These are phyloP conservation scores for Drosophila macrospina DNA, from an alignment of 2,888 invertebrate genomes.

Conservation along the genomic window DNA sequence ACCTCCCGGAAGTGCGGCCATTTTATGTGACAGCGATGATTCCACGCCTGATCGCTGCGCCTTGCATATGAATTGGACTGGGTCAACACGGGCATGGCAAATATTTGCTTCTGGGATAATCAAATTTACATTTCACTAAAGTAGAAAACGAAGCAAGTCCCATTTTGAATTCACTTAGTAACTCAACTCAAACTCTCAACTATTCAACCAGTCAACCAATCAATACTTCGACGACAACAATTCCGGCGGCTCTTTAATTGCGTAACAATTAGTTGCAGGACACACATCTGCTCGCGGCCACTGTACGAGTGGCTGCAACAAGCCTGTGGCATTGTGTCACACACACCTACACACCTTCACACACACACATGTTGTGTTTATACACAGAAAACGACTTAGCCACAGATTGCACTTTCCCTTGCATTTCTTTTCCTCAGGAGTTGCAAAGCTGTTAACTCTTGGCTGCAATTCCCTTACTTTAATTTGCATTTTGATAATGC, in stretches of 20 bases:
- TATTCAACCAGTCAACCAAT: too few species aligned
- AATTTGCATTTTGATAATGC: neutral
- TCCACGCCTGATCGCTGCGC: neutral
- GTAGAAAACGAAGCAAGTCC: slow-evolving; percentile 46
- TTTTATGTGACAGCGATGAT: slow-evolving; percentile 19
- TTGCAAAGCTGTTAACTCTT: neutral
- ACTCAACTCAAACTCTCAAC: neutral
- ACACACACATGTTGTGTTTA: slow-evolving; percentile 4
- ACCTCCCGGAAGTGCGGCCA: slow-evolving; percentile 1
- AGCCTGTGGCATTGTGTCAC: slow-evolving; percentile 49
- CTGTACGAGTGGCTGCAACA: slow-evolving; percentile 54
- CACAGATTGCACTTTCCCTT: slow-evolving; percentile 4
- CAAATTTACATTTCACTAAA: slow-evolving; percentile 78
- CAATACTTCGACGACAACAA: slow-evolving; percentile 3
- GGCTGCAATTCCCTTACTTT: slow-evolving; percentile 1
- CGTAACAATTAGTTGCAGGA: slow-evolving; percentile 27
- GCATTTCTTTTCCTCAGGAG: too few species aligned
- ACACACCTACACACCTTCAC: slow-evolving; percentile 27
- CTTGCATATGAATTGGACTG: slow-evolving; percentile 24
- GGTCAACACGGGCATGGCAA: slow-evolving; percentile 51
- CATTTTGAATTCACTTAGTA: neutral
- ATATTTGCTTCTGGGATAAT: slow-evolving; percentile 77
- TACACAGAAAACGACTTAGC: slow-evolving; percentile 44
- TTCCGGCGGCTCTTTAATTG: slow-evolving; percentile 37
- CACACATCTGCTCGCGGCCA: slow-evolving; percentile 24